Evolutionary conservation across 2,797 vertebrate genomes (phyloP), one percentile per base, ranked within the genome.

Genomic region (Mormyrus proboscirostris): DNA sequence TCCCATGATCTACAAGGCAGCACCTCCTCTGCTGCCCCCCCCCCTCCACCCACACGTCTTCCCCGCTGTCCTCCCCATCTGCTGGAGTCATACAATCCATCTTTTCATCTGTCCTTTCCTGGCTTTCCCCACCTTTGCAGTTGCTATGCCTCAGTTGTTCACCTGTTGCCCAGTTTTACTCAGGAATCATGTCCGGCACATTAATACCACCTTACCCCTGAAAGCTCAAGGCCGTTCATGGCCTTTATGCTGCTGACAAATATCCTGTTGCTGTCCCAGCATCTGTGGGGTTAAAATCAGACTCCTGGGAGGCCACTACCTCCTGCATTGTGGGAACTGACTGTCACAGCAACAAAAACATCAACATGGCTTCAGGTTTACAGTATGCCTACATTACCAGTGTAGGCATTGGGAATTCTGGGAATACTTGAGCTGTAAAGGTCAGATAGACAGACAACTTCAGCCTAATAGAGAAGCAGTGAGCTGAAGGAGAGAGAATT

Each of bases 1-100:
- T 89, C 90, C 92, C 76, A 8, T 76, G 69, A 16, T 82, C 76
- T 82, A 29, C n/a, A 7, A 44, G 19, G 38, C 76, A 47, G 76
- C 76, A 10, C 41, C 62, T 65, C 62, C 25, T 65, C 62, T 65
- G 62, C 62, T 25, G n/a, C 7, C 57, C 53, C 57, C 10, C 33
- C 87, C n/a, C 88, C 87, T 93, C 85, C 22, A 85, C n/a, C 83
- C 25, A 51, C 49, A 25, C 25, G 22, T 51, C 25, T 38, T 53
- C 50, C 47, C 83, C 22, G 10, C 49, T 53, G 83, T 85, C 83
- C 25, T 85, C 49, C 50, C 51, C 50, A 55, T 86, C 84, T 55
- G 25, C 84, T 53, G 50, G 22, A 85, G 47, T 29, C 49, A 10
- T 14, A 25, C 84, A 22, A 16, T 86, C 49, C 51, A 33, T 33